phyloP scores from a whole-genome alignment of 2,113 vertebrate species.

The Myotis yumanensis region DNA sequence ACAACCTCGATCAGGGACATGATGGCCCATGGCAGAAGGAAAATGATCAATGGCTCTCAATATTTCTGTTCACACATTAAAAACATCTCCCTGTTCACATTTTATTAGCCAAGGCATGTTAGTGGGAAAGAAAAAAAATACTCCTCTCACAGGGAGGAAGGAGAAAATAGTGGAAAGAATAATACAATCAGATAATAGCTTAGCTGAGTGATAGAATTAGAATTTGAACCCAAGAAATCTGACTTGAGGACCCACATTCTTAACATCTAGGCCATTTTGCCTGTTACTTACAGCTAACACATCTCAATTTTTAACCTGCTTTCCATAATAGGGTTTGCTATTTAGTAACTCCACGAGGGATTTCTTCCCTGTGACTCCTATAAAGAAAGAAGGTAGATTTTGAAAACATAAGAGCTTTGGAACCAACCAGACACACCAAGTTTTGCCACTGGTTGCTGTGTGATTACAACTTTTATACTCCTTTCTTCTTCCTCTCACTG shows the following conservation, averaged over 20 bases:
- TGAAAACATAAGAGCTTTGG: neutral
- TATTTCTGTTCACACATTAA: neutral
- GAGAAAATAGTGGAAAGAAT: neutral
- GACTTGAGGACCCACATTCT: neutral
- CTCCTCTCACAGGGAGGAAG: neutral
- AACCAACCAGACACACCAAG: neutral
- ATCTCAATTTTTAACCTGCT: neutral
- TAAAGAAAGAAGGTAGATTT: neutral
- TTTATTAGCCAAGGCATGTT: neutral
- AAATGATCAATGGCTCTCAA: neutral
- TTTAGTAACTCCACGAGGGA: neutral
- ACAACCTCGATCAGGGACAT: neutral
- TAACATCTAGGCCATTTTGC: neutral
- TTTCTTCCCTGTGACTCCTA: neutral
- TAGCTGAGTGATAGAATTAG: neutral
- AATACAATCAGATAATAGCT: neutral
- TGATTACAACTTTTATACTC: neutral
- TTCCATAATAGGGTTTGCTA: neutral
- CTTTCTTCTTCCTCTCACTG: neutral
- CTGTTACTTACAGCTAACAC: neutral
- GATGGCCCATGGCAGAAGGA: neutral
- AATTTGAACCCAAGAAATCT: neutral
- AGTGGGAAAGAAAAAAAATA: neutral
- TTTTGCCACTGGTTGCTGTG: neutral
- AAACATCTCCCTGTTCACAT: neutral